Base-by-base conservation (phyloP, 2,113 vertebrate species). In the Alethe castanea region DNA sequence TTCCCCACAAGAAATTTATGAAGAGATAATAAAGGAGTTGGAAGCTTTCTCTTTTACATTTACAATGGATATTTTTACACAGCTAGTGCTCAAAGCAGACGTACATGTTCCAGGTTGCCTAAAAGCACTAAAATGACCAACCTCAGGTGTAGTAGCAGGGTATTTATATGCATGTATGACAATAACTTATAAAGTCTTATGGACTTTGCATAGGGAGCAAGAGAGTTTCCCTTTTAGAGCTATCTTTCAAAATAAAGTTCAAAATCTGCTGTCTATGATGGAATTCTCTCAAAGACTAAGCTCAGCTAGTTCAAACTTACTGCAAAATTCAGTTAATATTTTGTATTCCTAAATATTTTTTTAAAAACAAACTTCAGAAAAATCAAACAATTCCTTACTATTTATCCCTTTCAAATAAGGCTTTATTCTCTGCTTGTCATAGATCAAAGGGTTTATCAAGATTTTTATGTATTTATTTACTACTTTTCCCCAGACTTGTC, bases 251-350 rank as follows among this genome's bases (percentile, higher is more conserved):
- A 84, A 72, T 52, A 8, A 85, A 48, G 35, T 38, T 29, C 20
- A 9, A 74, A 72, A 54, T 66, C 24, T 28, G 20, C 6, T 62
- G 17, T 35, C 33, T n/a, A 8, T 0, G 0, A 31, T 57, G 26
- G 31, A 87, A 56, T 85, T 48, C 33, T 33, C 14, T 5, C 52
- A 69, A 81, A 86, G 38, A 83, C 33, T 12, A 72, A 85, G 35
- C 19, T 57, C 59, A 60, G 12, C 47, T 67, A 54, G 47, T 71
- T 94, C 42, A 54, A 81, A 76, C 2, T 24, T 52, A 19, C 14
- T 48, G 40, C 44, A 87, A 81, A 56, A 47, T 7, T 52, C 19
- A 80, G 22, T 78, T 79, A 19, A 16, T 60, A 31, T 67, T 94
- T 81, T 64, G 26, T 66, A 62, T 16, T 17, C 15, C 18, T 47